Percentiles rank a stretch among this genome's conserved stretches.
Evolutionary conservation across 2,797 vertebrate species (phyloP).

Genomic region (Coregonus ussuriensis): DNA sequence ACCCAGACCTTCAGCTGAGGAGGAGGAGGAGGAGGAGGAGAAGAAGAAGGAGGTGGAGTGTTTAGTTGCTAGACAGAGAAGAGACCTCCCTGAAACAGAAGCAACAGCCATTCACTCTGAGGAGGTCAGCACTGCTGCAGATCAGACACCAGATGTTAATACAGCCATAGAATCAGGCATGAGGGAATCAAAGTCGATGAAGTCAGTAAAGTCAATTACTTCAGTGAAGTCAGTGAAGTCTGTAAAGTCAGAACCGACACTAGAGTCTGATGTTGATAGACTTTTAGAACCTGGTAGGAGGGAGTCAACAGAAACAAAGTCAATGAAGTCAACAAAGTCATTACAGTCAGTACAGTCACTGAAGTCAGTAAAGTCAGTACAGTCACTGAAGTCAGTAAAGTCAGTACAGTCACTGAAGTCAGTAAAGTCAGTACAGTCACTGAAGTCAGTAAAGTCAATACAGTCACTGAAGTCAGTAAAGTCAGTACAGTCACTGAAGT

Average conservation of each 20-base stretch:
- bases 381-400: no score
- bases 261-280: background rate
- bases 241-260: background rate
- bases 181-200: background rate
- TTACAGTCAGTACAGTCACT: no score
- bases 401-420: no score
- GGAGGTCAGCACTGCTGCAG: background rate
- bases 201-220: background rate
- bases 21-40: background rate
- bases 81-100: background rate
- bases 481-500: background rate
- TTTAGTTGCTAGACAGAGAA: background rate
- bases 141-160: background rate
- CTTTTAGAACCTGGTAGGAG: background rate
- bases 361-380: no score
- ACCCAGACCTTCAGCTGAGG: slow-evolving; percentile 5
- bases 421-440: background rate
- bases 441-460: background rate
- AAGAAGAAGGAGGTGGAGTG: background rate
- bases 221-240: no score
- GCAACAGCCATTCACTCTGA: background rate
- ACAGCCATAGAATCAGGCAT: background rate
- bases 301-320: background rate
- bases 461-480: background rate
- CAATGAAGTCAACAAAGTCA: background rate